Percentiles rank a stretch among this genome's conserved stretches.
phyloP scores from a whole-genome alignment of 2,888 invertebrate species.

The Glaucopsyche alexis region DNA sequence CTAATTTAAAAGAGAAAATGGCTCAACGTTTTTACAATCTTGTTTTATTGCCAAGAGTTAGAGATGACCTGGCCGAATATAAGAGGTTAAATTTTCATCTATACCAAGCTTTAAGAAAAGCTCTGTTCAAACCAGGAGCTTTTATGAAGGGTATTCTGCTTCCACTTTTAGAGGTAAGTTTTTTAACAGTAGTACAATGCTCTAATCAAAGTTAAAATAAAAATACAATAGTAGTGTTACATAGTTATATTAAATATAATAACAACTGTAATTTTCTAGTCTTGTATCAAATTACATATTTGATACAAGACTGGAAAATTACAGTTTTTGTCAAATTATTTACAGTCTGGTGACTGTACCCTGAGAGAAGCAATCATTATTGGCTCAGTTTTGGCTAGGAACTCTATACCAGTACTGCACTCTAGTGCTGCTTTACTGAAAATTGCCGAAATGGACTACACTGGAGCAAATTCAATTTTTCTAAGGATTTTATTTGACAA shows the following conservation, averaged over 20 bases:
- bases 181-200: too few relatives aligned
- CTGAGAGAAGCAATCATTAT: conserved; percentile 97
- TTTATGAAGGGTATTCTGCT: conserved; percentile 96
- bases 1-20: conserved; percentile 97
- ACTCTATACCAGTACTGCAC: conserved; percentile 96
- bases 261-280: too few relatives aligned
- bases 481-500: conserved; percentile 96
- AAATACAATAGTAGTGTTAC: too few relatives aligned
- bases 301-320: too few relatives aligned
- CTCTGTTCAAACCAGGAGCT: conserved; percentile 97
- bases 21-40: conserved; percentile 97
- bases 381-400: conserved; percentile 93
- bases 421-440: conserved; percentile 96
- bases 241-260: too few relatives aligned
- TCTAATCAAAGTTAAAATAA: neutral
- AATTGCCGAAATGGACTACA: conserved; percentile 98
- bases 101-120: conserved; percentile 94
- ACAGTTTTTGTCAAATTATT: conserved; percentile 28
- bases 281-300: too few relatives aligned
- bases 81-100: conserved; percentile 97
- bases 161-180: conserved; percentile 82
- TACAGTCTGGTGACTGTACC: conserved; percentile 93
- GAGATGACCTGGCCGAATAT: conserved; percentile 97
- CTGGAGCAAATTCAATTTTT: conserved; percentile 97
- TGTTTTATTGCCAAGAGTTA: conserved; percentile 93